Base-by-base conservation (phyloP, 2,797 vertebrate genomes). In the Oophaga sylvatica region DNA sequence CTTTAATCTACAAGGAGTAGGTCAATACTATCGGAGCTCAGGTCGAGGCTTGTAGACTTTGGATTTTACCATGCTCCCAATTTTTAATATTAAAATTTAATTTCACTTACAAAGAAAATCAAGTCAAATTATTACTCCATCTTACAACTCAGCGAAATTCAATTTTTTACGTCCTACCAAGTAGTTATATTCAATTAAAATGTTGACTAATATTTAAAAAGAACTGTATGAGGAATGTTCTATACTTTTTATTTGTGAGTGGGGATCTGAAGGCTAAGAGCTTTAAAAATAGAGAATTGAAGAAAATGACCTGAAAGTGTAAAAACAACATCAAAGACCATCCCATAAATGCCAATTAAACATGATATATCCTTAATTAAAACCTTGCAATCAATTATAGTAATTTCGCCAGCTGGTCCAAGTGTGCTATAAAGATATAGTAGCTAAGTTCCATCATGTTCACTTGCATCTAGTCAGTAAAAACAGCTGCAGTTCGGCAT, bases 391-490 rank as follows among this genome's bases (percentile, higher is more conserved):
- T 0, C 20, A 76, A 26, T 1, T 22, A 53, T 56, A 76, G 73
- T 16, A n/a, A 76, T 76, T 76, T 53, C n/a, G 53, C 73, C 45
- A 76, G 73, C 45, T 76, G 45, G 22, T 56, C 20, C 45, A 75
- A 48, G 71, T 48, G 41, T n/a, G 41, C n/a, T 48, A 48, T 53
- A 76, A 76, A 53, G 45, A 26, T 75, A 12, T n/a, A 75, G 20
- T 48, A 75, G 41, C 71, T 48, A 48, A 48, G 22, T 41, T 76
- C 20, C 22, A 56, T 53, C 73, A 26, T 76, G 48, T 76, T 76
- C 13, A 76, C 73, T 76, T 76, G 73, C 73, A 76, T 53, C 45
- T 76, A 45, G 45, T 22, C 22, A 48, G 48, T 68, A 53, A 68
- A 53, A 29, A 2, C 80, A 68, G 80, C 62, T 68, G 62, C 17